Base-by-base conservation (phyloP, 2,113 vertebrate genomes). In the Tonatia bakeri region DNA sequence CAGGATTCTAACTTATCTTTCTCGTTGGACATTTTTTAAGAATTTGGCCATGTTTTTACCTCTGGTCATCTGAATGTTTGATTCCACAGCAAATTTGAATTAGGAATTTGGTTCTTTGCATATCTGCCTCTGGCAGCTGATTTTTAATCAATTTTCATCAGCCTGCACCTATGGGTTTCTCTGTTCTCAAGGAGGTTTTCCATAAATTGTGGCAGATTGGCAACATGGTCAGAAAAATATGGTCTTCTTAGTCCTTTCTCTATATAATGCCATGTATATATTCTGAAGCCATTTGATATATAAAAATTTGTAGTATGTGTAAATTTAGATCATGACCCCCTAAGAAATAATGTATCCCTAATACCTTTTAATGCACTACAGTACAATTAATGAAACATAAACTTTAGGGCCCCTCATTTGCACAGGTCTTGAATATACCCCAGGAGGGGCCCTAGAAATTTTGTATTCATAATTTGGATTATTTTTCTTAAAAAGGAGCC, bases 301-400 rank as follows among this genome's bases (percentile, higher is more conserved):
- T 64, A 40, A 93, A 95, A 84, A 72, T 59, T 59, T 64, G 43
- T 33, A 79, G 52, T 36, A 79, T 64, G 7, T 73, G 22, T 85
- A 70, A 83, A 87, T 89, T 92, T 90, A 87, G 28, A 82, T 86
- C 24, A 19, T 79, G 45, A 73, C 26, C 56, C 31, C 22, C 59
- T 70, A 94, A 86, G 79, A 95, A 91, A 81, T 77, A 97, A 86
- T 72, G 94, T 69, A 59, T 59, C 7, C 52, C 67, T 77, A 73
- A 90, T 87, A 83, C 22, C 75, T 90, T 90, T 40, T 0, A 67
- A 85, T 7, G 77, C 22, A n/a, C 3, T 36, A 93, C 52, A 90
- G 38, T 61, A 82, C 22, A 95, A 65, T 20, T 86, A 90, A 67
- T 52, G 17, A 90, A 81, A 80, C 26, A 2, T 81, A 81, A 96